Evolutionary conservation across 2,888 invertebrate species (phyloP).

Genomic region (Zaprionus lineosus): DNA sequence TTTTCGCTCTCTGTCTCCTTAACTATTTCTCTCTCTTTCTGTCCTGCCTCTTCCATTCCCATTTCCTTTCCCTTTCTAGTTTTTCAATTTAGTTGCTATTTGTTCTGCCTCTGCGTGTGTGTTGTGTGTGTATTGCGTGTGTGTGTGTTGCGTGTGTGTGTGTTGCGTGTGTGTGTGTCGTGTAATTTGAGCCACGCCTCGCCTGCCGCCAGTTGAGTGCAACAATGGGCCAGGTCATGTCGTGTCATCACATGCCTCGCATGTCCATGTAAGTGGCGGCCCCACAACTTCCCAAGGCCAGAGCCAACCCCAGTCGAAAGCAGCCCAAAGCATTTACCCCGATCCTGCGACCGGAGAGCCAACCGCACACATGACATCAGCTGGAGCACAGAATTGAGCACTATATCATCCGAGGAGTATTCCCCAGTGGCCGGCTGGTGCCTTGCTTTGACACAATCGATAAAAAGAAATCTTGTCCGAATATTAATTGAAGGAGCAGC

Average conservation of each 20-base stretch:
- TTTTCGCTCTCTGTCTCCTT: too few species aligned
- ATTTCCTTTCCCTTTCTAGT: too few species aligned
- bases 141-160: too few species aligned
- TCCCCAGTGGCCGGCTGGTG: too few species aligned
- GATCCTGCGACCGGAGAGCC: conserved; percentile 23
- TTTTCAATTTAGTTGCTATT: too few species aligned
- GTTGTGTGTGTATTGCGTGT: neutral
- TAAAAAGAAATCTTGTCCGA: conserved; percentile 45
- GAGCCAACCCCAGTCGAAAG: conserved; percentile 30
- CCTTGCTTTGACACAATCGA: conserved; percentile 63
- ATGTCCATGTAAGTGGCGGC: conserved; percentile 26
- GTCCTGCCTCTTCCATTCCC: too few species aligned
- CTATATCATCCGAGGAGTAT: too few species aligned
- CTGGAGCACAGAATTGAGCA: conserved; percentile 43
- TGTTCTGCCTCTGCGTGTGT: neutral
- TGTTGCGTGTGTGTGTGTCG: neutral
- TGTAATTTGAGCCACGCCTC: conserved; percentile 37
- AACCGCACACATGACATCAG: conserved; percentile 48
- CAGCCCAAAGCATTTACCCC: conserved; percentile 12
- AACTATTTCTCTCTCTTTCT: too few species aligned
- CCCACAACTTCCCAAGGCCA: conserved; percentile 43
- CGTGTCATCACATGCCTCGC: conserved; percentile 26
- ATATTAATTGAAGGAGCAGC: conserved; percentile 55
- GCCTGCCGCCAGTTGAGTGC: conserved; percentile 20
- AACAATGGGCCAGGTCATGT: conserved; percentile 33